A percentile compares a stretch with the other conserved stretches of the same genome.
Conservation (phyloP, 1,140 invertebrate genomes). For the Cecropterus lyciades region DNA sequence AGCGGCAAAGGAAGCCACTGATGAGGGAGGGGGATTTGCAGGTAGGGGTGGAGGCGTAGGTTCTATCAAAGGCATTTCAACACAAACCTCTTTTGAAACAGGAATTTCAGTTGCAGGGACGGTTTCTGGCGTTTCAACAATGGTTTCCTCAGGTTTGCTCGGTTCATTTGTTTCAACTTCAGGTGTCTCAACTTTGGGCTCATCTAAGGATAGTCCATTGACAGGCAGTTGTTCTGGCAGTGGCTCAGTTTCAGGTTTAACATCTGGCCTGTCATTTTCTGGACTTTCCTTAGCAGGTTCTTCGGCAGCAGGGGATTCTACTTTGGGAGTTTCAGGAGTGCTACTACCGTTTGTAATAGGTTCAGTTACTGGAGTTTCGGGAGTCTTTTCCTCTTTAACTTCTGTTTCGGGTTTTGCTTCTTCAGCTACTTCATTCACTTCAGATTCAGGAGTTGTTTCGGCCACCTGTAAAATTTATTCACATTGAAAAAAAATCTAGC, state of each 20-base stretch:
- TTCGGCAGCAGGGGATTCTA: conserved; percentile 54
- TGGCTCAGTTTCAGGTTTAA: conserved; percentile 60
- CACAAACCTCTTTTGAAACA: conserved; percentile 83
- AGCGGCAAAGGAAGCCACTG: conserved; percentile 81
- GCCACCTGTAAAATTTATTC: conserved; percentile 57
- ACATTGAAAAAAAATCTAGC: conserved; percentile 16
- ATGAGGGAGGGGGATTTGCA: conserved; percentile 81
- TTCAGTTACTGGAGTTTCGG: conserved; percentile 81
- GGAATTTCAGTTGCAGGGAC: conserved; percentile 71
- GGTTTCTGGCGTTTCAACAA: conserved; percentile 60
- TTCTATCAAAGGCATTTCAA: conserved; percentile 80
- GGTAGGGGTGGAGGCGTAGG: conserved; percentile 81
- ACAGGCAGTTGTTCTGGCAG: conserved; percentile 71
- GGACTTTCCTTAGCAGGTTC: conserved; percentile 48
- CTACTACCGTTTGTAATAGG: conserved; percentile 80
- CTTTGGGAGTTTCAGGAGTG: conserved; percentile 76
- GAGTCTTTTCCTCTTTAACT: conserved; percentile 74
- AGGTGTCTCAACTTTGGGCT: conserved; percentile 57
- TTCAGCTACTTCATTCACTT: conserved; percentile 57
- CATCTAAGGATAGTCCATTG: conserved; percentile 76
- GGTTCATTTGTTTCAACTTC: conserved; percentile 58
- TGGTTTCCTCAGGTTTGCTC: conserved; percentile 65
- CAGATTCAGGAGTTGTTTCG: conserved; percentile 61
- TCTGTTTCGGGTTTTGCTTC: conserved; percentile 64
- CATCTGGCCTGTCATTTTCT: conserved; percentile 56